These are phyloP conservation scores for Limnephilus rhombicus DNA, from an alignment of 2,888 invertebrate genomes.

Conservation along the genomic window DNA sequence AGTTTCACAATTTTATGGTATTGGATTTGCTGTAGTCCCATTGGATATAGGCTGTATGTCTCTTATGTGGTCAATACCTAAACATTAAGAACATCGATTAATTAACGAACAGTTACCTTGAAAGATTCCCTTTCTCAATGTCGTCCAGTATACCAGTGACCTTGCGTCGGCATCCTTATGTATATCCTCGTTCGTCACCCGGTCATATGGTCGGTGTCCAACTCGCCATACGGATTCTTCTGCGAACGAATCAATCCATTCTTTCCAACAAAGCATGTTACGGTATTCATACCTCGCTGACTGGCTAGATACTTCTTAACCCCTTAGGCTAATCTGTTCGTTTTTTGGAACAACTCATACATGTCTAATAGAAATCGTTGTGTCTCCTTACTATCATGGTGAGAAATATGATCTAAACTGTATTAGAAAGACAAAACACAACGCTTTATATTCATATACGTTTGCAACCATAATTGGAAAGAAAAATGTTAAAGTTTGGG, in stretches of 20 bases:
- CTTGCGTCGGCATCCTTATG: neutral
- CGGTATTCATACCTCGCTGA: slow-evolving; percentile 1
- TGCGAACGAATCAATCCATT: neutral
- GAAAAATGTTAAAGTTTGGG: no score
- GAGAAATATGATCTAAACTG: no score
- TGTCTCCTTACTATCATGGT: no score
- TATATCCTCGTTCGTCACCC: neutral
- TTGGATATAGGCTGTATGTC: neutral
- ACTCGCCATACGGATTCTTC: neutral
- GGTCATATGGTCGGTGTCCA: neutral
- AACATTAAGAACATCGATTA: neutral
- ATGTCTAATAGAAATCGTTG: no score
- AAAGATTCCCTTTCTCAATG: neutral
- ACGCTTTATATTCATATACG: no score
- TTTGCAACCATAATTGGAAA: no score
- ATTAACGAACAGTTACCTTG: neutral
- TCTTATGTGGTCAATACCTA: neutral
- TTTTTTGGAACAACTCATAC: no score
- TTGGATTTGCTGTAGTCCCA: neutral
- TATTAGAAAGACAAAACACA: no score
- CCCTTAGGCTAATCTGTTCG: no score
- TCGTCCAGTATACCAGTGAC: neutral
- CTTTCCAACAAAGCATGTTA: neutral
- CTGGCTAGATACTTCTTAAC: neutral
- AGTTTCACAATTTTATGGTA: no score